Base-by-base conservation (phyloP, 1,140 invertebrate genomes). In the Sminthurides bifidus region DNA sequence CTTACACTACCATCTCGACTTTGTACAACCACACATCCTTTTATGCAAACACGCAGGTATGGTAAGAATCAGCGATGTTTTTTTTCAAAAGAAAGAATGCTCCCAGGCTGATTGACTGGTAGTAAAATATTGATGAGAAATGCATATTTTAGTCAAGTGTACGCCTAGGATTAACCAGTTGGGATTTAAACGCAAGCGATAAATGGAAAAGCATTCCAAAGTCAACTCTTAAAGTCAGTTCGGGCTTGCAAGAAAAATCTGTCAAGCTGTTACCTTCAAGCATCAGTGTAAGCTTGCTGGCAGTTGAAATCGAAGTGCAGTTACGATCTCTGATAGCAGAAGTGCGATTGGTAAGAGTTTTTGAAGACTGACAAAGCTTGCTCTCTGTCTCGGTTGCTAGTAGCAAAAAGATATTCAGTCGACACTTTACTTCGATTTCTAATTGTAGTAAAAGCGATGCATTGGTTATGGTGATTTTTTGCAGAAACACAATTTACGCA, bases 41-140 rank as follows among this genome's bases (percentile, higher is more conserved):
- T 57, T 74, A 66, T 68, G 73, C 72, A 6, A 75, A 75, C 61
- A 68, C 65, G 54, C 72, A 74, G 69, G 71, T 73, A 65, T 40
- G n/a, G 0, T 21, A 19, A 1, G 5, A 26, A 40, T 5, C 24
- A 26, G 15, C 33, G 33, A 35, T n/a, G 33, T 35, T 35, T 35
- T 35, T 35, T 10, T 17, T 37, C 12, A 37, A 37, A 37, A 37
- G n/a, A n/a, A n/a, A n/a, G n/a, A n/a, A n/a, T n/a, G n/a, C n/a
- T n/a, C n/a, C n/a, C n/a, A n/a, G n/a, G n/a, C n/a, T n/a, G n/a
- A n/a, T n/a, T n/a, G n/a, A n/a, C n/a, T n/a, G 4, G 27, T 48
- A n/a, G 45, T 48, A 3, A 5, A 10, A 24, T 26, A 24, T 5
- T 48, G 23, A 5, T 49, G 21, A 26, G 12, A 15, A n/a, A 26